Percentiles rank a stretch among this genome's conserved stretches.
These are phyloP conservation scores for Cossypha niveicapilla DNA, from an alignment of 2,797 vertebrate species.

Conservation along the genomic window DNA sequence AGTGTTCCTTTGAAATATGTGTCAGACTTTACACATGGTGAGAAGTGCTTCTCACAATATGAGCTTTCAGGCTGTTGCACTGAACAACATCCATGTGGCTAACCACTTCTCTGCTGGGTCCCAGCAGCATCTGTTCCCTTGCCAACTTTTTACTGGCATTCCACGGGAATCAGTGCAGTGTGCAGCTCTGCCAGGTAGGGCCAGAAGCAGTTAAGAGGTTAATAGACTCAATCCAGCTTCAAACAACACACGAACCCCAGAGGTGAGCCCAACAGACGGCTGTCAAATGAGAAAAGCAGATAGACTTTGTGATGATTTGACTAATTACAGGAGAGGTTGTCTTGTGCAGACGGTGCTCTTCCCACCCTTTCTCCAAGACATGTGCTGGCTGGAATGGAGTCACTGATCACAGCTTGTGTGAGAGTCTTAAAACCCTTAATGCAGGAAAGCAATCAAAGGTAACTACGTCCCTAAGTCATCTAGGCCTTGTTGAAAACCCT, in stretches of 20 bases:
- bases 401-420: neutral
- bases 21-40: conserved; percentile 52
- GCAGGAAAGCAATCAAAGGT: neutral
- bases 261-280: neutral
- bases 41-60: conserved; percentile 49
- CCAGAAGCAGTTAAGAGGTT: conserved; percentile 44
- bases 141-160: conserved; percentile 52
- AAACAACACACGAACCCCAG: neutral
- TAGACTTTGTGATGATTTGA: conserved; percentile 25
- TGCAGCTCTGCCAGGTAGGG: conserved; percentile 31
- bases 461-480: neutral
- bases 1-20: conserved; percentile 59
- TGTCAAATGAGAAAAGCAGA: conserved; percentile 44
- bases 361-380: neutral
- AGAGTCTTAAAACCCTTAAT: neutral
- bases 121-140: conserved; percentile 34
- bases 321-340: neutral
- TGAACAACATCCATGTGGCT: conserved; percentile 36
- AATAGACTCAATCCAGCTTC: conserved; percentile 25
- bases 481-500: neutral
- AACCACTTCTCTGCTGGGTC: conserved; percentile 59
- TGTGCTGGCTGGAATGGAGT: neutral
- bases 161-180: neutral
- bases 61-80: conserved; percentile 27
- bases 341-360: neutral